Evolutionary conservation across 2,888 invertebrate genomes (phyloP).

Genomic region (Amorpha juglandis): DNA sequence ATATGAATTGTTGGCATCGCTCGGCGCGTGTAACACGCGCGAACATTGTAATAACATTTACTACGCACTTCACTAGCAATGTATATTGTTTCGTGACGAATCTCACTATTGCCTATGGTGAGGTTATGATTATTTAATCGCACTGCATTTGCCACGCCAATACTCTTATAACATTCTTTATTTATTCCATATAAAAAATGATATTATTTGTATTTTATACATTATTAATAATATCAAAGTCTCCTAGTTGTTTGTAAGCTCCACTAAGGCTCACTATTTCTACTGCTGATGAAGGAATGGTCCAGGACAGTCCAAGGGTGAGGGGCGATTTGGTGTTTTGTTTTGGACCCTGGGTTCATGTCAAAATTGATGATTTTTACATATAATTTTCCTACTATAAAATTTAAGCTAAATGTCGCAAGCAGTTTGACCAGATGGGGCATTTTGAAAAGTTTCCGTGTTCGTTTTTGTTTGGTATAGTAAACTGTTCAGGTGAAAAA

Average conservation of each 20-base stretch:
- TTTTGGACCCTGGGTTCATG: slow-evolving; percentile 77
- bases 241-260: slow-evolving; percentile 35
- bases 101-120: no score
- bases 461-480: slow-evolving; percentile 32
- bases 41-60: no score
- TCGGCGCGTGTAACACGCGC: no score
- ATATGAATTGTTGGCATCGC: no score
- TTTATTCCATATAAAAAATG: neutral
- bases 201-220: slow-evolving; percentile 9
- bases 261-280: slow-evolving; percentile 48
- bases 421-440: slow-evolving; percentile 35
- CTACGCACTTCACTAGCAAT: no score
- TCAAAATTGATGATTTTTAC: slow-evolving; percentile 40
- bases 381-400: slow-evolving; percentile 11
- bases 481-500: neutral
- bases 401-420: slow-evolving; percentile 26
- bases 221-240: neutral
- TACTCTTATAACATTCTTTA: no score
- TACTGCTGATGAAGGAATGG: slow-evolving; percentile 69
- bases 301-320: slow-evolving; percentile 77
- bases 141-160: no score
- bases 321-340: slow-evolving; percentile 74
- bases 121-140: no score
- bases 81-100: no score
- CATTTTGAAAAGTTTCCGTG: slow-evolving; percentile 26